Conservation (phyloP, 2,888 invertebrate genomes). For the Teleiodes luculella region DNA sequence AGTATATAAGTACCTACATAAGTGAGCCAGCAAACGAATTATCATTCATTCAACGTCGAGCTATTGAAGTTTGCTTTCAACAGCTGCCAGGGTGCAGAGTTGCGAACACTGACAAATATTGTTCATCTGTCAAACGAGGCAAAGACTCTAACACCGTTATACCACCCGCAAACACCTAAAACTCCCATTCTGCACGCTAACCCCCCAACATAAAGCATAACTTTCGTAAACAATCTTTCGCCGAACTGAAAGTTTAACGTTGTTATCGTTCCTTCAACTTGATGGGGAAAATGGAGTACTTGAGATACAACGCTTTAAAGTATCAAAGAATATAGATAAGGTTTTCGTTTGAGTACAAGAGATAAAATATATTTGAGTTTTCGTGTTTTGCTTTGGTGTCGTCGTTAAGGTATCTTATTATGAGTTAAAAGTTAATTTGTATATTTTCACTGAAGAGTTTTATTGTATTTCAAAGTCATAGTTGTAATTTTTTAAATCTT, state of each 20-base stretch:
- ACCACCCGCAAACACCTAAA: constrained; percentile 21
- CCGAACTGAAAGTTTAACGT: constrained; percentile 20
- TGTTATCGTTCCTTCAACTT: constrained; percentile 27
- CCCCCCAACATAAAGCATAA: constrained; percentile 25
- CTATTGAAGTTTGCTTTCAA: constrained; percentile 57
- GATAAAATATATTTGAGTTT: not conserved
- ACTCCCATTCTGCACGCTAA: constrained; percentile 22
- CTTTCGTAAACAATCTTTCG: constrained; percentile 21
- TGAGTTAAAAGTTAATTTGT: too few relatives aligned
- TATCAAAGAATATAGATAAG: constrained; percentile 16
- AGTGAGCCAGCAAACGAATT: constrained; percentile 38
- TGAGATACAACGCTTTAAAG: constrained; percentile 29
- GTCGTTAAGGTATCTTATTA: not conserved
- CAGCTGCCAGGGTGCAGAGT: constrained; percentile 36
- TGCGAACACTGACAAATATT: constrained; percentile 59
- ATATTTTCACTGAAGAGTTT: too few relatives aligned
- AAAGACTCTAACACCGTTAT: constrained; percentile 30
- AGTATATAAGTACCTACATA: not conserved
- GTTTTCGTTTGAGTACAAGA: too few relatives aligned
- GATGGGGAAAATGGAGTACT: constrained; percentile 32
- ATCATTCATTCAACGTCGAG: constrained; percentile 52
- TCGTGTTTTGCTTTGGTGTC: not conserved
- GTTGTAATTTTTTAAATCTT: too few relatives aligned
- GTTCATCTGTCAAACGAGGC: constrained; percentile 58
- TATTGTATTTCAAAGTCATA: too few relatives aligned